A percentile compares a stretch with the other conserved stretches of the same genome.
Evolutionary conservation across 2,113 vertebrate genomes (phyloP).

Genomic region (Centropristis striata): DNA sequence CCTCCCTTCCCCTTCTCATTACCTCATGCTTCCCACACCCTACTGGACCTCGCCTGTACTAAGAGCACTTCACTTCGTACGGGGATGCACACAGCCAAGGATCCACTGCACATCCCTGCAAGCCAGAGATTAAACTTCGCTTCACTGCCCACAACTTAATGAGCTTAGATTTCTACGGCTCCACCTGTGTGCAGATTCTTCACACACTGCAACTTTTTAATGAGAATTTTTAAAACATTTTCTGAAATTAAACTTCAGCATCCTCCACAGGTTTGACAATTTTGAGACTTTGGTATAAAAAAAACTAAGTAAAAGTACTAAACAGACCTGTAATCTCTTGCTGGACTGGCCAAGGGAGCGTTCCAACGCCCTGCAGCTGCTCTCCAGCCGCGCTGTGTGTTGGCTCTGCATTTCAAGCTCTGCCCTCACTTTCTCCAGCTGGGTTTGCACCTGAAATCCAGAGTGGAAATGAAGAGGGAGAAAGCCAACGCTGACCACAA

Average conservation of each 20-base stretch:
- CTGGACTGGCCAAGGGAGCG: constrained; percentile 92
- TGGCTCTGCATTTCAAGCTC: constrained; percentile 93
- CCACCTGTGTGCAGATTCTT: constrained; percentile 41
- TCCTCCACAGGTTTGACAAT: neutral
- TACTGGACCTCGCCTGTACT: constrained; percentile 37
- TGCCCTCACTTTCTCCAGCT: constrained; percentile 89
- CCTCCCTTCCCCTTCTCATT: constrained; percentile 55
- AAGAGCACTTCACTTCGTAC: constrained; percentile 20
- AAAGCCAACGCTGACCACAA: neutral
- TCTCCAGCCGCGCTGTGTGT: constrained; percentile 91
- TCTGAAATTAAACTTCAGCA: neutral
- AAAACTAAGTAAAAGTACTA: neutral
- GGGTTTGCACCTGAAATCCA: constrained; percentile 75
- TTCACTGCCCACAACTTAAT: constrained; percentile 62
- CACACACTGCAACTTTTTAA: neutral
- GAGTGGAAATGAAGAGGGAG: constrained; percentile 2
- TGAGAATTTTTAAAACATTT: constrained; percentile 6
- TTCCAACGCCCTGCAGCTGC: constrained; percentile 92
- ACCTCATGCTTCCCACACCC: constrained; percentile 62
- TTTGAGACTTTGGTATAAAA: neutral
- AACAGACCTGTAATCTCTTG: constrained; percentile 89
- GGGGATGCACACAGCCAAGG: constrained; percentile 31
- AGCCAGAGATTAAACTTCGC: constrained; percentile 62
- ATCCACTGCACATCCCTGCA: constrained; percentile 50
- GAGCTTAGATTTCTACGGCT: constrained; percentile 62